phyloP scores from a whole-genome alignment of 2,888 invertebrate genomes.

The Amblyjoppa fuscipennis region DNA sequence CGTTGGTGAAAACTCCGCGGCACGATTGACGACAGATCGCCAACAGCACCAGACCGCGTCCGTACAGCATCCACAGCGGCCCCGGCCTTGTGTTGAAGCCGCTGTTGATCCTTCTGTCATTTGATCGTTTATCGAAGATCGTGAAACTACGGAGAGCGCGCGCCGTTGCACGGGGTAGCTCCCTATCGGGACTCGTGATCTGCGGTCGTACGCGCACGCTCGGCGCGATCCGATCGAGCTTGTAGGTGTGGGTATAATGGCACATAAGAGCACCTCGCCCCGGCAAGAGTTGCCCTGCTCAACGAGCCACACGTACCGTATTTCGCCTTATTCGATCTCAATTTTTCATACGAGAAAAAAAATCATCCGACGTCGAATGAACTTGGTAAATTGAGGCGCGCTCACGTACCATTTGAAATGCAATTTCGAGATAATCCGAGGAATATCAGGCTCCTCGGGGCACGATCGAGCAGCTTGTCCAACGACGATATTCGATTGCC shows the following conservation, averaged over 20 bases:
- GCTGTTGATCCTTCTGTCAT: conserved; percentile 44
- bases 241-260: conserved; percentile 9
- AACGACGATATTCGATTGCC: conserved; percentile 64
- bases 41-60: conserved; percentile 39
- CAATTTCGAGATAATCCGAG: conserved; percentile 62
- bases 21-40: conserved; percentile 49
- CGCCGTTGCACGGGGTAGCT: conserved; percentile 13
- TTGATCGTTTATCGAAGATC: conserved; percentile 54
- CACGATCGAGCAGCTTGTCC: conserved; percentile 51
- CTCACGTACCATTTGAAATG: conserved; percentile 58
- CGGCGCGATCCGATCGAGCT: conserved; percentile 20
- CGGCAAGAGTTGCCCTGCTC: neutral
- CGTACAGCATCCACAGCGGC: conserved; percentile 26
- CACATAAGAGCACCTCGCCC: neutral
- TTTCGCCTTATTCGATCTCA: conserved; percentile 10
- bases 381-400: conserved; percentile 7
- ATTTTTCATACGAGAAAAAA: conserved; percentile 1
- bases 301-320: conserved; percentile 22
- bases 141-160: conserved; percentile 74
- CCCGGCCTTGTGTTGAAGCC: neutral
- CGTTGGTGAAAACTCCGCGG: conserved; percentile 35
- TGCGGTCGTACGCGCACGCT: conserved; percentile 23
- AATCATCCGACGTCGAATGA: neutral
- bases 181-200: conserved; percentile 33
- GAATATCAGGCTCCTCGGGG: conserved; percentile 60